Base-by-base conservation (phyloP, 2,888 invertebrate genomes). In the Brachycybe producta region DNA sequence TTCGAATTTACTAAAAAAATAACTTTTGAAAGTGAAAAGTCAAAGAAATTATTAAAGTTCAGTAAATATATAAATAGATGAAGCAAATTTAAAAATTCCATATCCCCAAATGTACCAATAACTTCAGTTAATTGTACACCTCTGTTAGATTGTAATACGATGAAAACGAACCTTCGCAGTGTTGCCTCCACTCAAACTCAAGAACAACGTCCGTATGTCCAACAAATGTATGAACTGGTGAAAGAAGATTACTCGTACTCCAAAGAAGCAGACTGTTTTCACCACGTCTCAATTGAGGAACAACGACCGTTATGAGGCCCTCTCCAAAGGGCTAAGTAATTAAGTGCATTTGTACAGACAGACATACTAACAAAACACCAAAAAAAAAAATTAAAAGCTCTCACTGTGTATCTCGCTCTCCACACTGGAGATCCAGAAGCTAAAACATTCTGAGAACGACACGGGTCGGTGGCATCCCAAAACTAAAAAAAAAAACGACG, bases 161-260 rank as follows among this genome's bases (percentile, higher is more conserved):
- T n/a, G n/a, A n/a, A n/a, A n/a, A n/a, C n/a, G n/a, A n/a, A n/a
- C 66, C 62, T 54, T 61, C 62, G 19, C 55, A 52, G 49, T 61
- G 60, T 55, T 83, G 82, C 47, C 88, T 75, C 92, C 92, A 94
- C 56, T 88, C 87, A 75, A 94, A 94, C 62, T 94, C 92, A 52
- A 92, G 73, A 5, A 95, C 87, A 39, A 90, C 88, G 70, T 94
- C 92, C 5, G 84, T 82, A 62, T 94, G 92, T 0, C 92, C 92
- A n/a, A 86, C 82, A 65, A 92, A 83, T 26, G 88, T 84, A 64
- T 91, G 88, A 39, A 90, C 81, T 1, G 90, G 82, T 35, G 82
- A 58, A 3, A 59, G 55, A 28, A 61, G 56, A 50, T 63, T 60
- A 41, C 57, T 60, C 69, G 39, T 79, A 62, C 82, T 82, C 86